Percentiles rank a stretch among this genome's conserved stretches.
These are phyloP conservation scores for Zhuqinia jingwanae DNA, from an alignment of 2,888 invertebrate species.

Conservation along the genomic window DNA sequence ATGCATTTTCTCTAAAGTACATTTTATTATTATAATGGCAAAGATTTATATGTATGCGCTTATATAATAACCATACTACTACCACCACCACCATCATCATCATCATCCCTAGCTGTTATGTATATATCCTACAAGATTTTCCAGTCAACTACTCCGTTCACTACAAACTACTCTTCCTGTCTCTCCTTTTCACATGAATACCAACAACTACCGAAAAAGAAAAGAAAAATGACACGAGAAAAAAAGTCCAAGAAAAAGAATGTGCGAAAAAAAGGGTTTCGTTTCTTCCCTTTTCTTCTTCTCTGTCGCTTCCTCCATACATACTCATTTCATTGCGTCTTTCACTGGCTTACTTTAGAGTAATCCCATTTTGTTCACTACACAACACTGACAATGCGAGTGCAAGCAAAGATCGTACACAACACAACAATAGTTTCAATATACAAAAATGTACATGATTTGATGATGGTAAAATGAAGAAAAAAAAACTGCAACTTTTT, in stretches of 20 bases:
- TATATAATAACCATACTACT: background rate
- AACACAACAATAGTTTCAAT: background rate
- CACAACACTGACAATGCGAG: background rate
- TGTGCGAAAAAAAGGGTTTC: conserved; percentile 50
- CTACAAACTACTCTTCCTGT: background rate
- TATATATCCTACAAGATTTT: conserved; percentile 46
- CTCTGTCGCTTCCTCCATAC: no score
- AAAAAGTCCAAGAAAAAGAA: background rate
- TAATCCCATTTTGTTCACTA: background rate
- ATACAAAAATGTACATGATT: background rate
- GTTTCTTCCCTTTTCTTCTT: conserved; percentile 22
- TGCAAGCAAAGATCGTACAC: background rate
- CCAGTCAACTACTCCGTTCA: conserved; percentile 45
- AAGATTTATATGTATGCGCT: background rate
- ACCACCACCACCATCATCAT: background rate
- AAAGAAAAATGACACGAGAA: conserved; percentile 25
- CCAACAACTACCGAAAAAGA: background rate
- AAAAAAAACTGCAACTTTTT: conserved; percentile 28
- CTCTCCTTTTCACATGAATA: conserved; percentile 43
- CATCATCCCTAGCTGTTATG: no score
- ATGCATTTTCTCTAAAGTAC: background rate
- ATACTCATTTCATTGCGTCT: background rate
- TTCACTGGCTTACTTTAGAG: conserved; percentile 7
- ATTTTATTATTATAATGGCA: background rate
- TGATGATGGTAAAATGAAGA: background rate